phyloP scores from a whole-genome alignment of 1,140 invertebrate genomes.

The Linepithema humile region DNA sequence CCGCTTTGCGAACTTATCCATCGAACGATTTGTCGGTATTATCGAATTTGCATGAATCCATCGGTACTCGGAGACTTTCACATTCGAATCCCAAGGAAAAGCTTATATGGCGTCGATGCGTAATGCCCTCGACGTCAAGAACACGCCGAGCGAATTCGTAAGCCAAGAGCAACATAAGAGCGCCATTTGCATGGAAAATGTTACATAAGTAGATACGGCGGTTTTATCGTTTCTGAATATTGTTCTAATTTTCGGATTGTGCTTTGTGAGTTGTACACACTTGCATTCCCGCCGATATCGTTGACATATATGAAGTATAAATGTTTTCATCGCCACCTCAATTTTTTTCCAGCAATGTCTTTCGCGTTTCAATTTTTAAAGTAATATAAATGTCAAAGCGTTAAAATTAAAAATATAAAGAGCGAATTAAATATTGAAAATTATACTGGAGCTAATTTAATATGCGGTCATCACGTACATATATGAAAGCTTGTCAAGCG shows the following conservation, averaged over 20 bases:
- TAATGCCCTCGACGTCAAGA: conserved; percentile 41
- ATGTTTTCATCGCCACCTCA: background rate
- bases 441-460: background rate
- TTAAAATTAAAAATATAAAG: background rate
- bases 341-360: background rate
- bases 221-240: conserved; percentile 36
- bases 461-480: background rate
- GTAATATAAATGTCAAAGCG: background rate
- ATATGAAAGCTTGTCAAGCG: background rate
- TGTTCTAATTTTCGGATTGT: conserved; percentile 21
- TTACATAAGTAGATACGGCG: conserved; percentile 7
- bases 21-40: conserved; percentile 66
- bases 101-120: conserved; percentile 19
- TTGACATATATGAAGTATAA: background rate
- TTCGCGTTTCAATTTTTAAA: background rate
- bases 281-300: background rate
- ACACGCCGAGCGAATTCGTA: conserved; percentile 52
- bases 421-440: background rate
- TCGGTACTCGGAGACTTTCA: conserved; percentile 32
- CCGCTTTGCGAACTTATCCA: conserved; percentile 60
- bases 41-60: conserved; percentile 71
- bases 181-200: conserved; percentile 60
- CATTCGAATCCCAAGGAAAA: conserved; percentile 51
- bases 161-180: conserved; percentile 57
- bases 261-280: background rate